Evolutionary conservation across 2,888 invertebrate genomes (phyloP), one percentile per base, ranked within the genome.

Genomic region (Ptychoptera contaminata): DNA sequence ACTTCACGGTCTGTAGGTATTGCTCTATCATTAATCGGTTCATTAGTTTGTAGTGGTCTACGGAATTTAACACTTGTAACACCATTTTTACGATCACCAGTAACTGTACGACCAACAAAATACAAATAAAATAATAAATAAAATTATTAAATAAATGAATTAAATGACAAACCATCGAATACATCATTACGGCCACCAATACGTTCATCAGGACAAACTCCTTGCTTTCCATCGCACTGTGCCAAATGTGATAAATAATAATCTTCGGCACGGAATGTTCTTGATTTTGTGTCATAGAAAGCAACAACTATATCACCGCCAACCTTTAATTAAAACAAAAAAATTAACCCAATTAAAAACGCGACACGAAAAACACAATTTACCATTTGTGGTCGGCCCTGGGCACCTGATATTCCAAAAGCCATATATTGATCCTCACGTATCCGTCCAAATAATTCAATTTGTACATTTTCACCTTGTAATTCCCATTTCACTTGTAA

Each of bases 401-500:
- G 77, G 35, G 75, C 75, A 0, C 88, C 90, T 2, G 87, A 87
- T 35, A 87, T 65, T 0, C 91, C 90, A 52, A 92, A 90, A 1
- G 88, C 81, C 69, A 91, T 81, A 63, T 90, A 92, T 59, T 91
- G 84, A 56, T 87, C 83, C 54, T 82, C 83, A 23, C 74, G 70
- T 31, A 90, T 82, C 31, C 79, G 72, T 0, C 83, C 90, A 2
- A 84, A 77, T 37, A 91, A 60, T 31, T 82, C 81, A 43, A 92
- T 77, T 58, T 82, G 79, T 2, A 91, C 73, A 47, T 77, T 73
- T 42, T 82, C 79, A 49, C 74, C 81, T 63, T 80, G 76, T 43
- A 85, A 65, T 56, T 85, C 80, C 92, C 92, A 92, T 51, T 83
- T 79, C 12, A 92, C 82, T 67, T 91, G 90, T 47, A 92, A 67